These are phyloP conservation scores for Pagrus major DNA, from an alignment of 2,113 vertebrate genomes.

Conservation along the genomic window DNA sequence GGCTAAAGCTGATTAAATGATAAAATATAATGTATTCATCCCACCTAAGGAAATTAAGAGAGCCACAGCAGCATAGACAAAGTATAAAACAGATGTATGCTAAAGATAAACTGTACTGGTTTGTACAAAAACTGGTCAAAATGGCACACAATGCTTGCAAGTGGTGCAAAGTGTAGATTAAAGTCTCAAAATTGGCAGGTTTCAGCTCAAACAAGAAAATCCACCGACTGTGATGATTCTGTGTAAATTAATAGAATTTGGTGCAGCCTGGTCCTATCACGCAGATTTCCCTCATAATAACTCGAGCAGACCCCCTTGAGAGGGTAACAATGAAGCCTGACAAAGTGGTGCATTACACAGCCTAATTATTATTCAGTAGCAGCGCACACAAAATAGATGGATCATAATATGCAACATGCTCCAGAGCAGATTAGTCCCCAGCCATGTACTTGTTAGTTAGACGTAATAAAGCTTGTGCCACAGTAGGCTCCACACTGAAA, in stretches of 20 bases:
- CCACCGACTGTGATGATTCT: not conserved
- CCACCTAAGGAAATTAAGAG: not conserved
- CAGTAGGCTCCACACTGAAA: not conserved
- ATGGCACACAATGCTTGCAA: not conserved
- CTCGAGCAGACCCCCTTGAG: conserved; percentile 1
- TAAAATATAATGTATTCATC: not conserved
- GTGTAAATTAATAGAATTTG: not conserved
- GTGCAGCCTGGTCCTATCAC: not conserved
- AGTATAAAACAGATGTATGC: not conserved
- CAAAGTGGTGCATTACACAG: conserved; percentile 24
- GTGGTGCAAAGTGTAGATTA: not conserved
- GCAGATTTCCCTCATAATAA: conserved; percentile 5
- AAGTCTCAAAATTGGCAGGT: not conserved
- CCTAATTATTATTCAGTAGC: conserved; percentile 25
- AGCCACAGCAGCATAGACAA: not conserved
- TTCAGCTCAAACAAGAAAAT: not conserved
- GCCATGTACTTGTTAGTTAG: conserved; percentile 10
- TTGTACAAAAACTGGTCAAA: not conserved
- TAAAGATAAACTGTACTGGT: not conserved
- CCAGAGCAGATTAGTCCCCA: conserved; percentile 19
- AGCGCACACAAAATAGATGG: conserved; percentile 32
- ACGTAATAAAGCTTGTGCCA: not conserved
- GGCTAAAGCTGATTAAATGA: not conserved
- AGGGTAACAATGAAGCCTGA: conserved; percentile 14
- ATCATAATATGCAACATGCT: conserved; percentile 37